Percentiles rank a stretch among this genome's conserved stretches.
Evolutionary conservation across 2,888 invertebrate genomes (phyloP).

Genomic region (Danaus chrysippus): DNA sequence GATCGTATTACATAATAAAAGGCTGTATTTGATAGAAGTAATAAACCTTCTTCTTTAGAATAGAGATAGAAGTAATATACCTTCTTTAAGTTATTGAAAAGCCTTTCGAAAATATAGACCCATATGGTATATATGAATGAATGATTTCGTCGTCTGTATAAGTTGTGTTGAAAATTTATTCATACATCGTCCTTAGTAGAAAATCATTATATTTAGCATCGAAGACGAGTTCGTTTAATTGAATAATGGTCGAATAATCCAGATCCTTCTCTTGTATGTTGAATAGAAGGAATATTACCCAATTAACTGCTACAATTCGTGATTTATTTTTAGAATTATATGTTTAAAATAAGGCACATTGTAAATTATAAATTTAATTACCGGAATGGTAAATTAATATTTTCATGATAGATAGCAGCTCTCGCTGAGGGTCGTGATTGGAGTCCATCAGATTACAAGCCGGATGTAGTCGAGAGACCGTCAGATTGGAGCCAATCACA

Average conservation of each 20-base stretch:
- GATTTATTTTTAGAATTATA: not conserved
- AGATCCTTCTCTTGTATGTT: conserved; percentile 1
- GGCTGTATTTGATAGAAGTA: no score
- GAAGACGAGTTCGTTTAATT: conserved; percentile 3
- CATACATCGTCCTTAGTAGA: not conserved
- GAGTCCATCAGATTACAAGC: conserved; percentile 60
- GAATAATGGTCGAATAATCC: conserved; percentile 1
- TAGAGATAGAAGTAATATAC: no score
- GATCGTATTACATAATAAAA: no score
- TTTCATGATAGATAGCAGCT: conserved; percentile 50
- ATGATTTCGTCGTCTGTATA: no score
- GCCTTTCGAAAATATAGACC: no score
- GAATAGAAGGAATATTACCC: not conserved
- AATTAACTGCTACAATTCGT: not conserved
- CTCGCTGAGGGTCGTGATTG: conserved; percentile 63
- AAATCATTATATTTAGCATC: not conserved
- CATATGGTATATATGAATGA: no score
- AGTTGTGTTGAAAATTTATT: no score
- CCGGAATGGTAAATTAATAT: not conserved
- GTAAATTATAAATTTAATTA: not conserved
- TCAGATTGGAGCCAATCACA: conserved; percentile 48
- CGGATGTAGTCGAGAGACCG: conserved; percentile 48
- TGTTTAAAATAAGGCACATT: not conserved
- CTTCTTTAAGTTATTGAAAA: no score
- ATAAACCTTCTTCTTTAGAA: no score